Percentiles rank a stretch among this genome's conserved stretches.
Evolutionary conservation across 2,797 vertebrate genomes (phyloP).

Genomic region (Prionace glauca): DNA sequence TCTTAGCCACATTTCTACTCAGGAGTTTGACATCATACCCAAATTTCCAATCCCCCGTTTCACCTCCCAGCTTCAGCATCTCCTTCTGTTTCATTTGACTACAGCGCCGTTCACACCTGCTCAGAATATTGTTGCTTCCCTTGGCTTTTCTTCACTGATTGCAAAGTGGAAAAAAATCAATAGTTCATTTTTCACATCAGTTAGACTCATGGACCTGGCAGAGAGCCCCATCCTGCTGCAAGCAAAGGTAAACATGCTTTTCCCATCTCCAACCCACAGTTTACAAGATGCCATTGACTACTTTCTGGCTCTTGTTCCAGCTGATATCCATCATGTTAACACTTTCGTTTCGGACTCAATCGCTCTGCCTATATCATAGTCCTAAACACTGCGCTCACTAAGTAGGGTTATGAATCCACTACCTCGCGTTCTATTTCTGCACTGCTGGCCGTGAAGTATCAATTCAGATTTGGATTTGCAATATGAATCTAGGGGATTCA

Average conservation of each 20-base stretch:
- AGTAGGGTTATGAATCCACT: slow-evolving; percentile 31
- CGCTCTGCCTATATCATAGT: slow-evolving; percentile 42
- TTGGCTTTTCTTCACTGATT: slow-evolving; percentile 56
- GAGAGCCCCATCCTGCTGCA: slow-evolving; percentile 48
- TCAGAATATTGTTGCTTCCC: slow-evolving; percentile 49
- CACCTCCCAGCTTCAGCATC: background rate
- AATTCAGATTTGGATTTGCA: background rate
- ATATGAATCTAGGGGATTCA: background rate
- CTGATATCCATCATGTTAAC: slow-evolving; percentile 46
- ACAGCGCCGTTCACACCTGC: slow-evolving; percentile 18
- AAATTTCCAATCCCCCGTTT: background rate
- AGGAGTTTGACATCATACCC: background rate
- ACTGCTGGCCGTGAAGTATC: too few relatives aligned
- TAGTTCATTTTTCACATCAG: slow-evolving; percentile 68
- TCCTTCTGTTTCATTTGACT: slow-evolving; percentile 25
- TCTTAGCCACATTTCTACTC: background rate
- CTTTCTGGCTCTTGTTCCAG: slow-evolving; percentile 49
- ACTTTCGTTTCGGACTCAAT: slow-evolving; percentile 43
- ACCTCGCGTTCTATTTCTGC: background rate
- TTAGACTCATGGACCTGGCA: slow-evolving; percentile 54
- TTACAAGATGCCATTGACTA: slow-evolving; percentile 54
- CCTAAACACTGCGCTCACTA: slow-evolving; percentile 41
- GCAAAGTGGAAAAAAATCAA: slow-evolving; percentile 59
- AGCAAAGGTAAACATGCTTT: slow-evolving; percentile 52
- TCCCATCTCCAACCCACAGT: slow-evolving; percentile 50